These are phyloP conservation scores for Cygnus atratus DNA, from an alignment of 2,113 vertebrate genomes.

Conservation along the genomic window DNA sequence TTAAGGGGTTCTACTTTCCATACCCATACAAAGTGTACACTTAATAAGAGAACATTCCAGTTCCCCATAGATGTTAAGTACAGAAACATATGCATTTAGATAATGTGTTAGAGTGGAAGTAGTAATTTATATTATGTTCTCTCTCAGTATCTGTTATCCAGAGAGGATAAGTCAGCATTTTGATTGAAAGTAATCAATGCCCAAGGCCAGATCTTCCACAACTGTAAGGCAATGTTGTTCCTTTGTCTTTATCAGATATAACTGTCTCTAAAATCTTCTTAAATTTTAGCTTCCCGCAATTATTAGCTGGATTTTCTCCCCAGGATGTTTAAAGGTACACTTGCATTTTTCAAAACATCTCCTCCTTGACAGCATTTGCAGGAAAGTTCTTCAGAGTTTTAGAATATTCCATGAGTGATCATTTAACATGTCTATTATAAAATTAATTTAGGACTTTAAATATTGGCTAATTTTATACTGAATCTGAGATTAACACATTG, in stretches of 20 bases:
- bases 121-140: neutral
- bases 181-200: neutral
- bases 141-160: neutral
- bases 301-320: neutral
- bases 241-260: neutral
- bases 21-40: fast-evolving
- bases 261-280: neutral
- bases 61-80: neutral
- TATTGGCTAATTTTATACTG: neutral
- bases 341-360: neutral
- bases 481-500: neutral
- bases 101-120: neutral
- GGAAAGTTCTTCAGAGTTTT: neutral
- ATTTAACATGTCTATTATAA: neutral
- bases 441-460: neutral
- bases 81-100: neutral
- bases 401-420: neutral
- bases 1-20: neutral
- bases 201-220: neutral
- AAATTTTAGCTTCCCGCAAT: neutral
- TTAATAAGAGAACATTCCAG: neutral
- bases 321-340: neutral
- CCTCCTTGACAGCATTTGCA: neutral
- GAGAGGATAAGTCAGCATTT: neutral
- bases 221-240: neutral